A percentile compares a stretch with the other conserved stretches of the same genome.
phyloP scores from a whole-genome alignment of 2,113 vertebrate genomes.

The Pelvicachromis taeniatus region DNA sequence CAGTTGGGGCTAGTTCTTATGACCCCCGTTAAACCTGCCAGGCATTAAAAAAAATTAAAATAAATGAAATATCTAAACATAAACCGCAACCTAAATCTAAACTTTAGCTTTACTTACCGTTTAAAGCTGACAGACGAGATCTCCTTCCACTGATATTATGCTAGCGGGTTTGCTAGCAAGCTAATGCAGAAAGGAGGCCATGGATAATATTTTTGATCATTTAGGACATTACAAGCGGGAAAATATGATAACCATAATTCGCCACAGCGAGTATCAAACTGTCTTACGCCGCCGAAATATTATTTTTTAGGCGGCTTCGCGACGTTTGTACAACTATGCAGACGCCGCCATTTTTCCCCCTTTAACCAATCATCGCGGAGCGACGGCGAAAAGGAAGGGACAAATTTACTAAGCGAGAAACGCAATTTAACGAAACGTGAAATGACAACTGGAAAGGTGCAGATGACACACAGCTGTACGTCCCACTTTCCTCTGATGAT shows the following conservation, averaged over 20 bases:
- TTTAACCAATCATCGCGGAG: constrained; percentile 53
- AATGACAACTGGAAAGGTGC: not conserved
- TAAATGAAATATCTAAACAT: not conserved
- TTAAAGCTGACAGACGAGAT: not conserved
- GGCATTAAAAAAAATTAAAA: not conserved
- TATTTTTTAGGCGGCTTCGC: not conserved
- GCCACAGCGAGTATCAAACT: rapidly evolving
- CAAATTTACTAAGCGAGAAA: not conserved
- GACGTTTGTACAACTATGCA: constrained; percentile 1
- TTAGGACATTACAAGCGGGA: not conserved
- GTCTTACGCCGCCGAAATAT: rapidly evolving
- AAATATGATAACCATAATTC: not conserved
- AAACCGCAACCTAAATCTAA: not conserved
- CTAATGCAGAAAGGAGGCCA: not conserved
- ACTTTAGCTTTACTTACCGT: not conserved
- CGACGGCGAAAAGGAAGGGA: constrained; percentile 32
- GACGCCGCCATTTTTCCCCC: constrained; percentile 40
- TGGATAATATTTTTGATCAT: not conserved
- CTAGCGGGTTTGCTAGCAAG: constrained; percentile 7
- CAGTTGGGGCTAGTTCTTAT: not conserved
- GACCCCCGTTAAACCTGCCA: not conserved
- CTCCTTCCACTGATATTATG: not conserved
- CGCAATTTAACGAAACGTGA: not conserved
- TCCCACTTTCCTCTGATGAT: not conserved
- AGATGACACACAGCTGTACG: not conserved